Percentiles rank a stretch among this genome's conserved stretches.
phyloP scores from a whole-genome alignment of 2,888 invertebrate species.

The Palloptera scutellata region DNA sequence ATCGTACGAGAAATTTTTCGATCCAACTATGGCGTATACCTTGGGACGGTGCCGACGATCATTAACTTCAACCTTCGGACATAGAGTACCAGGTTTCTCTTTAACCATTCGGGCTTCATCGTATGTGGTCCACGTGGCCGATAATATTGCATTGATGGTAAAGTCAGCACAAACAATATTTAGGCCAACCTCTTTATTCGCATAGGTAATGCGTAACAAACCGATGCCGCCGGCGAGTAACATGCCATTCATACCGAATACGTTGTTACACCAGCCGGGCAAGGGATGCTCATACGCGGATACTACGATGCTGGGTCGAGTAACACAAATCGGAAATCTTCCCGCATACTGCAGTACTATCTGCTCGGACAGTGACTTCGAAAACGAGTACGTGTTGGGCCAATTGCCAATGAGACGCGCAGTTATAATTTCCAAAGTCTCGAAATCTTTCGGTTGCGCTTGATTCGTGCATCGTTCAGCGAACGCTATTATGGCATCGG shows the following conservation, averaged over 20 bases:
- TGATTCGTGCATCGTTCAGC: too few relatives aligned
- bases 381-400: too few relatives aligned
- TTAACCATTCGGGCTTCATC: too few relatives aligned
- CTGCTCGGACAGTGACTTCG: neutral
- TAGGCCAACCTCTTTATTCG: neutral
- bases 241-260: conserved; percentile 31
- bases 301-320: conserved; percentile 39
- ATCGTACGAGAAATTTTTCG: neutral
- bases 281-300: conserved; percentile 37
- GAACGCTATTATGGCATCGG: too few relatives aligned
- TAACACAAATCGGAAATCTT: conserved; percentile 31
- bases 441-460: too few relatives aligned
- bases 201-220: conserved; percentile 30
- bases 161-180: conserved; percentile 39
- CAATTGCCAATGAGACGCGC: too few relatives aligned
- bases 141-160: conserved; percentile 36
- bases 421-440: too few relatives aligned
- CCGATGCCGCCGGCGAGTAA: conserved; percentile 31
- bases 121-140: conserved; percentile 32
- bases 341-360: conserved; percentile 30
- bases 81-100: too few relatives aligned
- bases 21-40: conserved; percentile 1
- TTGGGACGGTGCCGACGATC: neutral
- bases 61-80: too few relatives aligned
- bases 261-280: conserved; percentile 31